phyloP scores from a whole-genome alignment of 2,797 vertebrate species.

The Euphonia xanthogaster region DNA sequence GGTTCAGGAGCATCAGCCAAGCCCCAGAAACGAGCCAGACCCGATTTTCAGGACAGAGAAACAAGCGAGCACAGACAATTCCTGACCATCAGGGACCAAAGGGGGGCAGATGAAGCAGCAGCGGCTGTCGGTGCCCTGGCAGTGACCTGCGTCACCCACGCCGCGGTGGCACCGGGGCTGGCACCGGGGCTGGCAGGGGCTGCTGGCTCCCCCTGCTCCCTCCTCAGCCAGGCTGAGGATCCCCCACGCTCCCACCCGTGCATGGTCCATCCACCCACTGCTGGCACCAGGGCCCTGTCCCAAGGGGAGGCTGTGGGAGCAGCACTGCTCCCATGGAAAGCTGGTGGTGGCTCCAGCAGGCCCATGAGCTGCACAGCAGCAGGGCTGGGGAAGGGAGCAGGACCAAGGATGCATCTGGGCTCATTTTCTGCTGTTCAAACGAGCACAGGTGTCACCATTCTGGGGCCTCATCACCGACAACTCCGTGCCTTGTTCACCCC shows the following conservation, averaged over 20 bases:
- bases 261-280: neutral
- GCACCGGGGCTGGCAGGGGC: neutral
- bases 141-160: neutral
- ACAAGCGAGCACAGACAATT: neutral
- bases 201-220: neutral
- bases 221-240: neutral
- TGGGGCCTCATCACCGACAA: fast-evolving
- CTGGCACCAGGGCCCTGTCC: neutral
- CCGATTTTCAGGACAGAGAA: fast-evolving
- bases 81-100: neutral
- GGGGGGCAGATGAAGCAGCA: neutral
- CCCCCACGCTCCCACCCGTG: fast-evolving
- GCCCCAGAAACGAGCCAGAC: neutral
- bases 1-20: neutral
- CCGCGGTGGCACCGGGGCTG: neutral
- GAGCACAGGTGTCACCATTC: fast-evolving
- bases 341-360: fast-evolving
- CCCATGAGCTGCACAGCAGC: neutral
- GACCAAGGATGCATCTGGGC: neutral
- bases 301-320: neutral
- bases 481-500: neutral
- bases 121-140: fast-evolving
- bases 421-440: neutral
- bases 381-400: neutral
- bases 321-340: neutral